Conservation (phyloP, 2,888 invertebrate species). For the Amiota communis region DNA sequence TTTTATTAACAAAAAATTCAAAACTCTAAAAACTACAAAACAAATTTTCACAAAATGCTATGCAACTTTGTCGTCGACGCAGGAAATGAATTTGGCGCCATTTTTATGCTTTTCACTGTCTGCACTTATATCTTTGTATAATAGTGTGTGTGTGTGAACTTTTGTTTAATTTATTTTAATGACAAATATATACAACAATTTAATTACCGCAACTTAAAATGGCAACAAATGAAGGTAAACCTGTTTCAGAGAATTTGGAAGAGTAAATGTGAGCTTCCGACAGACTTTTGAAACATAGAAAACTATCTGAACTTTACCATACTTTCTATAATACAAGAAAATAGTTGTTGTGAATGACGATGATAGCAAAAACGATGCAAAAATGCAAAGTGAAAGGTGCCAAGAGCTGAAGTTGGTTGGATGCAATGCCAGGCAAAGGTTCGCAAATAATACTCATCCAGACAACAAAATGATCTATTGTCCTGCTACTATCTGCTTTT, state of each 20-base stretch:
- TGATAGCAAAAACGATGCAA: no score
- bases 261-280: conserved; percentile 20
- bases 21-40: not conserved
- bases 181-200: conserved; percentile 21
- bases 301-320: conserved; percentile 13
- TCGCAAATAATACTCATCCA: no score
- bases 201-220: conserved; percentile 23
- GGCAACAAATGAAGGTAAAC: conserved; percentile 15
- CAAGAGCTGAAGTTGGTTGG: no score
- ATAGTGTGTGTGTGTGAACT: no score
- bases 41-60: not conserved
- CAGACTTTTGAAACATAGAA: not conserved
- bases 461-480: conserved; percentile 49
- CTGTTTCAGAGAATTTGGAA: not conserved
- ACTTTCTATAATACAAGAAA: not conserved
- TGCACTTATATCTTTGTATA: not conserved
- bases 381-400: no score
- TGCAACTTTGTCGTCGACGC: conserved; percentile 11
- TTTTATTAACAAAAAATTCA: conserved; percentile 1
- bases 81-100: conserved; percentile 16
- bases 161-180: conserved; percentile 11
- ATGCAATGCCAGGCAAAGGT: no score
- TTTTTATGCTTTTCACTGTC: not conserved
- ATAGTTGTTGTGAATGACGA: no score
- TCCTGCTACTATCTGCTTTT: conserved; percentile 44